Base-by-base conservation (phyloP, 1,140 invertebrate species). In the Pectinophora gossypiella region DNA sequence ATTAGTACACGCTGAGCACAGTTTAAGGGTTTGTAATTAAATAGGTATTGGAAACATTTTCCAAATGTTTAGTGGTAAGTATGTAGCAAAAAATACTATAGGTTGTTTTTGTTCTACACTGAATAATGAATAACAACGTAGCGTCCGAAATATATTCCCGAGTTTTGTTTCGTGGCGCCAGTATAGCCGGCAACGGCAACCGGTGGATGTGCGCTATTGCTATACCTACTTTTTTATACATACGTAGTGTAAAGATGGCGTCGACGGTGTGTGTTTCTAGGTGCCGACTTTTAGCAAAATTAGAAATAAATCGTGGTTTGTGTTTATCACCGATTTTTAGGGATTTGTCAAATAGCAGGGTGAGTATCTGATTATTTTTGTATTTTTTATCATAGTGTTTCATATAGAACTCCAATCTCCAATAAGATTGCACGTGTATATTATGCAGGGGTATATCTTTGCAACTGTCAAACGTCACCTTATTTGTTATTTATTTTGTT, bases 241-340 rank as follows among this genome's bases (percentile, higher is more conserved):
- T 68, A 72, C 69, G 77, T 85, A 81, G 81, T 83, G 77, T 77
- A 83, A 88, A 88, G 82, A 88, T 88, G 86, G 84, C 86, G 86
- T 86, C 86, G 72, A 83, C 84, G 73, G 81, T 88, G 78, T 87
- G 84, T 80, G 83, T 84, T 74, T 87, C 84, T 71, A 80, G 76
- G 65, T 87, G 86, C 83, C 82, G 83, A 83, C 75, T 88, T 54
- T 79, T 88, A 80, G 72, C 79, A 63, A 88, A 87, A 87, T 81
- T 88, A 85, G 85, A 88, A 80, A 80, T 88, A 85, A 88, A 84
- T 87, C 86, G 86, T 79, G 82, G 73, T 69, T 85, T 87, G 78
- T 84, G 83, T 85, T 80, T 87, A 73, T 86, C 80, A 59, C 72
- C 86, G 59, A 72, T 87, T 78, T 83, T 83, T 71, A 87, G 75